A percentile compares a stretch with the other conserved stretches of the same genome.
Evolutionary conservation across 2,113 vertebrate species (phyloP).

Genomic region (Oceanites oceanicus): DNA sequence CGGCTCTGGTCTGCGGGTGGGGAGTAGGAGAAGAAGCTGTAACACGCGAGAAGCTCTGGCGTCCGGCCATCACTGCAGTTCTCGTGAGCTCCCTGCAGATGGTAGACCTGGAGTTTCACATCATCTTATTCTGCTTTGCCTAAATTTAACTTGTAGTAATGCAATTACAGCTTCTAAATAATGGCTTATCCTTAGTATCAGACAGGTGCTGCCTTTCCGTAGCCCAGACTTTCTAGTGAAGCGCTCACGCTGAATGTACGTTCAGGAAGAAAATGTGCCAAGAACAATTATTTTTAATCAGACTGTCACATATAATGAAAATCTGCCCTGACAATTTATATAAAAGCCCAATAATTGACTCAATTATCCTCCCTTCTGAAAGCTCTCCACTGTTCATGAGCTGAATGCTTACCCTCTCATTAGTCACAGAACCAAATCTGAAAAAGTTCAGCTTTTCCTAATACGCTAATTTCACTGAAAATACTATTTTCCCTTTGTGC

Average conservation of each 20-base stretch:
- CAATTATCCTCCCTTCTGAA: constrained; percentile 55
- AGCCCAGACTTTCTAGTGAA: not conserved
- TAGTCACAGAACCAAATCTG: not conserved
- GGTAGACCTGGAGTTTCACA: not conserved
- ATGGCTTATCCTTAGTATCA: not conserved
- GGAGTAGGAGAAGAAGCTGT: not conserved
- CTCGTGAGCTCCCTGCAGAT: not conserved
- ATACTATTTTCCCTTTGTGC: not conserved
- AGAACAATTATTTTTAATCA: constrained; percentile 59
- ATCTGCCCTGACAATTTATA: constrained; percentile 49
- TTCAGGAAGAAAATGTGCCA: constrained; percentile 16
- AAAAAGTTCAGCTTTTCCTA: constrained; percentile 9
- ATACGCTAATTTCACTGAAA: constrained; percentile 5
- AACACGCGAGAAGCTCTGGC: not conserved
- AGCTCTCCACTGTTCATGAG: not conserved
- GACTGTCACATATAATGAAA: constrained; percentile 50
- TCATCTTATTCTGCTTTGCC: not conserved
- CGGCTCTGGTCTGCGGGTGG: accelerated
- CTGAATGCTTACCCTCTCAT: not conserved
- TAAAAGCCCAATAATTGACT: constrained; percentile 51
- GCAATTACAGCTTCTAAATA: not conserved
- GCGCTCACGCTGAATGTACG: not conserved
- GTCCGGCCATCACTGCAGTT: not conserved
- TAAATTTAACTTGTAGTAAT: not conserved
- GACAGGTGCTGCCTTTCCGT: not conserved